Conservation (phyloP, 2,797 vertebrate genomes). For the Acrocephalus scirpaceus region DNA sequence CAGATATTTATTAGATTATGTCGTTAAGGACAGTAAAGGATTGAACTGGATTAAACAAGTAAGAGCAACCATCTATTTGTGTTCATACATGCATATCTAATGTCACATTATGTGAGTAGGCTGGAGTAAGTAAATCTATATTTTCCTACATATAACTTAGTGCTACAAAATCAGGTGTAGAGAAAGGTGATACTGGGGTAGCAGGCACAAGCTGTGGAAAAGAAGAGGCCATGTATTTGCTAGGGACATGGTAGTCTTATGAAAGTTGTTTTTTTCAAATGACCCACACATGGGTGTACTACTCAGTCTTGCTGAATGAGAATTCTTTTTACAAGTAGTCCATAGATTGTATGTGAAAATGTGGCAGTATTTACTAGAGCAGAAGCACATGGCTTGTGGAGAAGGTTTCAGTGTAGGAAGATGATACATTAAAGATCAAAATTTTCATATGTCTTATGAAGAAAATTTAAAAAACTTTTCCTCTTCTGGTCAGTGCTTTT, state of each 20-base stretch:
- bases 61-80: neutral
- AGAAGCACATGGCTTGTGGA: neutral
- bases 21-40: neutral
- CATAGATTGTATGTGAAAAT: neutral
- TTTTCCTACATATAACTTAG: neutral
- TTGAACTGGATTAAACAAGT: neutral
- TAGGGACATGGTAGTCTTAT: neutral
- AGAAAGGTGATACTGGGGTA: neutral
- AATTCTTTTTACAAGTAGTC: neutral
- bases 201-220: neutral
- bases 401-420: neutral
- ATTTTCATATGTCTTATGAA: neutral
- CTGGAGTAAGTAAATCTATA: neutral
- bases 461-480: neutral
- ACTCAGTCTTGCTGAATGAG: neutral
- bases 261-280: neutral
- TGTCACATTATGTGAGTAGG: accelerated
- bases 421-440: neutral
- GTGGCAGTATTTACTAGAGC: neutral
- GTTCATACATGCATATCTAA: accelerated
- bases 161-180: neutral
- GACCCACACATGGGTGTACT: neutral
- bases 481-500: neutral
- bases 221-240: neutral
- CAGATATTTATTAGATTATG: neutral